phyloP scores from a whole-genome alignment of 2,797 vertebrate species.

The Ataeniobius toweri region DNA sequence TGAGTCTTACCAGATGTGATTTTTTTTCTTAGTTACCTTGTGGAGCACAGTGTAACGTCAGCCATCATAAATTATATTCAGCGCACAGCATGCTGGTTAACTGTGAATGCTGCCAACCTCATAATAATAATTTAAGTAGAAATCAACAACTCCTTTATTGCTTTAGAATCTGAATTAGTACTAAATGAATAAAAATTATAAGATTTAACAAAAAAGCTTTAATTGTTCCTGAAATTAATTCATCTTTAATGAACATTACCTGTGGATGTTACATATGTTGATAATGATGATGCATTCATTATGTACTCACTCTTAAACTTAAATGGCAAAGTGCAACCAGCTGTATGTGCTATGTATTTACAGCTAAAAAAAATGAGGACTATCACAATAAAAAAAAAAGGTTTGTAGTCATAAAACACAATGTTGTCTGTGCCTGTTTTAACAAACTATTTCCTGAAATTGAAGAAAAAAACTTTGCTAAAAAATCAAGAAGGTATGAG shows the following conservation, averaged over 20 bases:
- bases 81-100: conserved; percentile 14
- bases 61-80: conserved; percentile 38
- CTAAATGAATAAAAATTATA: conserved; percentile 25
- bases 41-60: conserved; percentile 35
- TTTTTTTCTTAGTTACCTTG: conserved; percentile 5
- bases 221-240: neutral
- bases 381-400: conserved; percentile 9
- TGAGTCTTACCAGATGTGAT: conserved; percentile 11
- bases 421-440: neutral
- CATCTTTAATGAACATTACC: neutral
- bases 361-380: conserved; percentile 19
- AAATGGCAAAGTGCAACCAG: conserved; percentile 8
- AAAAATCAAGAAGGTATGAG: neutral
- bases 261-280: neutral
- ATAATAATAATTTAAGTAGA: conserved; percentile 9
- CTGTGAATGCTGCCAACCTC: conserved; percentile 17
- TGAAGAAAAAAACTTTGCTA: neutral
- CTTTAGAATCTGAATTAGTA: conserved; percentile 12
- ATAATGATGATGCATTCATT: conserved; percentile 13
- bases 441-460: neutral
- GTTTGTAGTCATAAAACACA: conserved; percentile 3
- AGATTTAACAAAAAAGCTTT: conserved; percentile 22
- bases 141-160: conserved; percentile 33
- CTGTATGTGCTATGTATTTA: conserved; percentile 9
- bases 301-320: conserved; percentile 28